A percentile compares a stretch with the other conserved stretches of the same genome.
Evolutionary conservation across 2,888 invertebrate genomes (phyloP).

Genomic region (Charanyca ferruginea): DNA sequence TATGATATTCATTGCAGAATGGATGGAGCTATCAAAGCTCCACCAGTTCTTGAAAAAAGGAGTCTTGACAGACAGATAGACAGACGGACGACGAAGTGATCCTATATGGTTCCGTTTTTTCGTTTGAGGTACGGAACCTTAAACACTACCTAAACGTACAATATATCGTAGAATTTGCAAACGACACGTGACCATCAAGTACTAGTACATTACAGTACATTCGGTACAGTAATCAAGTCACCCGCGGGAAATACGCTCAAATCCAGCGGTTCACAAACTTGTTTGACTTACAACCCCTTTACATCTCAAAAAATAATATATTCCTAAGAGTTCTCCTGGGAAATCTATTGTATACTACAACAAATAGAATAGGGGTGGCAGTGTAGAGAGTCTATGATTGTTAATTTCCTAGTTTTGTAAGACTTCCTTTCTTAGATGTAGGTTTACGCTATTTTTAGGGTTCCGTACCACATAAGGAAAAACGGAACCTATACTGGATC

Average conservation of each 20-base stretch:
- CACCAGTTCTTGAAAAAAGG: no score
- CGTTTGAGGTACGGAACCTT: no score
- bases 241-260: conserved; percentile 73
- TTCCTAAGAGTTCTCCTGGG: conserved; percentile 59
- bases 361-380: conserved; percentile 51
- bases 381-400: conserved; percentile 36
- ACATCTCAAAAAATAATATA: conserved; percentile 63
- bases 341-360: conserved; percentile 59
- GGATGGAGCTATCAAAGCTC: no score
- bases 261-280: conserved; percentile 65
- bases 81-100: no score
- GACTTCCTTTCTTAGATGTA: not conserved
- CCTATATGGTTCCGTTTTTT: no score
- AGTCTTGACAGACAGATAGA: no score
- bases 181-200: conserved; percentile 33
- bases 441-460: conserved; percentile 5
- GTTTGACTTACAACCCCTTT: conserved; percentile 58
- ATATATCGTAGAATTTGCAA: conserved; percentile 1
- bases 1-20: no score
- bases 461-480: no score
- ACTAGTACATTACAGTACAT: conserved; percentile 37
- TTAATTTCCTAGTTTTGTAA: conserved; percentile 44
- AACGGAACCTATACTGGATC: no score
- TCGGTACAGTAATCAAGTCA: conserved; percentile 60
- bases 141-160: not conserved